Conservation (phyloP, 2,888 invertebrate genomes). For the Invenusta paracnida region DNA sequence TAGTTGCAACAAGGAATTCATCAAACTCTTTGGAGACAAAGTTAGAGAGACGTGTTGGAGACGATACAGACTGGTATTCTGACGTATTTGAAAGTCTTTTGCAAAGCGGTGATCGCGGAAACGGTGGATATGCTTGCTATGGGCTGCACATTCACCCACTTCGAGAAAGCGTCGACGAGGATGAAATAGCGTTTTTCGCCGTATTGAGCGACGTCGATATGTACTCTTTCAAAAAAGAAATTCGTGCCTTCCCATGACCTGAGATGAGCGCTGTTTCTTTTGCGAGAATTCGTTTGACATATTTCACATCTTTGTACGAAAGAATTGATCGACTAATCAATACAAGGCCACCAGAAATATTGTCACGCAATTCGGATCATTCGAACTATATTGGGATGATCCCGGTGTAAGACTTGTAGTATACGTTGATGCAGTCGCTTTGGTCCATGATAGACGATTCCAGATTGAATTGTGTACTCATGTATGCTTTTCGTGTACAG, state of each 20-base stretch:
- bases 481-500: background rate
- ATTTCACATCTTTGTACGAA: conserved; percentile 14
- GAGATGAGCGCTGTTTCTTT: background rate
- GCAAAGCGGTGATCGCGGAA: background rate
- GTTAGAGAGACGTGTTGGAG: no score
- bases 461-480: background rate
- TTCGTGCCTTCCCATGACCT: background rate
- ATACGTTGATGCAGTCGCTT: background rate
- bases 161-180: background rate
- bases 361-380: conserved; percentile 33
- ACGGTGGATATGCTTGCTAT: background rate
- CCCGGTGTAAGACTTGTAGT: background rate
- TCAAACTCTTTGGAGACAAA: no score
- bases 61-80: no score
- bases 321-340: background rate
- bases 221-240: conserved; percentile 30
- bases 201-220: conserved; percentile 1
- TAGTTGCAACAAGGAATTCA: no score
- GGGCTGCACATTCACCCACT: background rate
- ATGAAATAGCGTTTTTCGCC: background rate
- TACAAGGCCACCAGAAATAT: conserved; percentile 34
- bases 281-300: conserved; percentile 9
- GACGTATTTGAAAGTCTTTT: background rate
- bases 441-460: background rate
- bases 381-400: conserved; percentile 24